phyloP scores from a whole-genome alignment of 1,140 invertebrate species.

The Drosophila lacertosa region DNA sequence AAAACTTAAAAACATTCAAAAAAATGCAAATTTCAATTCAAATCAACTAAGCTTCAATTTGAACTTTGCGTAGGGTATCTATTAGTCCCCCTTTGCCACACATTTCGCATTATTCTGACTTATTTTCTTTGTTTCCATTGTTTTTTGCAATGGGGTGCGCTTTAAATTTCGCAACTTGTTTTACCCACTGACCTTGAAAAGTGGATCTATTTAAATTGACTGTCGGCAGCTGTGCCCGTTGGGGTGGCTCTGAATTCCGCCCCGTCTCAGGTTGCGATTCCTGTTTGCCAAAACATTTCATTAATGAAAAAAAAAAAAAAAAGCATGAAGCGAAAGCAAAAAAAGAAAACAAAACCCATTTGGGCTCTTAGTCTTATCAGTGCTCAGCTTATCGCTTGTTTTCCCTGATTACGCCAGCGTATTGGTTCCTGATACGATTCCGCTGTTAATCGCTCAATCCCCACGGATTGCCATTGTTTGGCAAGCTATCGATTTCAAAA shows the following conservation, averaged over 20 bases:
- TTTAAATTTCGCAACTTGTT: constrained; percentile 72
- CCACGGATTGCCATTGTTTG: constrained; percentile 51
- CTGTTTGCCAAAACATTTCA: constrained; percentile 33
- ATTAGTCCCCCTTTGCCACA: background rate
- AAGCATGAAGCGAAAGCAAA: background rate
- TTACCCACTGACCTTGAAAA: constrained; percentile 83
- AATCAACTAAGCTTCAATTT: too few species aligned
- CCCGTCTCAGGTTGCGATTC: constrained; percentile 53
- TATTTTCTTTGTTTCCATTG: constrained; percentile 19
- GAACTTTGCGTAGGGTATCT: constrained; percentile 21
- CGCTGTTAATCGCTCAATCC: constrained; percentile 63
- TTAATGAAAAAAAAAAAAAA: constrained; percentile 19
- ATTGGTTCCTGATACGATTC: constrained; percentile 56
- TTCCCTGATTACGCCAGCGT: constrained; percentile 19
- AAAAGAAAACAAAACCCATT: constrained; percentile 16
- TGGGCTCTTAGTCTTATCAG: constrained; percentile 35
- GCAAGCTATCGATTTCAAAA: constrained; percentile 66
- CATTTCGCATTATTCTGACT: background rate
- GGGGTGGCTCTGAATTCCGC: constrained; percentile 47
- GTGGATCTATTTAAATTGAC: constrained; percentile 70
- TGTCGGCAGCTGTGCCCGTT: constrained; percentile 60
- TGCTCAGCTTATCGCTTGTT: constrained; percentile 53
- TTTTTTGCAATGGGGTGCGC: constrained; percentile 46
- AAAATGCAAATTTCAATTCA: too few species aligned
- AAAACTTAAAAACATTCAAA: too few species aligned